Percentiles rank a stretch among this genome's conserved stretches.
These are phyloP conservation scores for Tillus elongatus DNA, from an alignment of 2,888 invertebrate genomes.

Conservation along the genomic window DNA sequence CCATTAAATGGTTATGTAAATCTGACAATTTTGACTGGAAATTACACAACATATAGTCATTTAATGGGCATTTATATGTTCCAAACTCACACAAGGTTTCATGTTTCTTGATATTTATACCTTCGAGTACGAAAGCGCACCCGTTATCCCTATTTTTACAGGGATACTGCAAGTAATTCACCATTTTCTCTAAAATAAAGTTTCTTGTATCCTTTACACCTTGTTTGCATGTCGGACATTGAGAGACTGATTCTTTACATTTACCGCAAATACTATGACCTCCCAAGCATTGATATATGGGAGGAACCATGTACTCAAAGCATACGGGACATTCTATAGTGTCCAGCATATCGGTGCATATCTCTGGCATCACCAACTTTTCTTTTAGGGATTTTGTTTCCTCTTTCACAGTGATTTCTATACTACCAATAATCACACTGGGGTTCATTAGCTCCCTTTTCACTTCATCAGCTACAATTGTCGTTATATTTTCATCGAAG, in stretches of 20 bases:
- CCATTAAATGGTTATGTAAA: constrained; percentile 19
- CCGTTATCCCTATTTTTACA: constrained; percentile 29
- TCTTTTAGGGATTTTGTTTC: neutral
- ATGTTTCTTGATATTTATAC: constrained; percentile 23
- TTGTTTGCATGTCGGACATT: constrained; percentile 32
- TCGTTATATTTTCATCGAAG: neutral
- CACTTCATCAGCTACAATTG: neutral
- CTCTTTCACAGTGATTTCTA: constrained; percentile 4
- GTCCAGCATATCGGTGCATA: constrained; percentile 12
- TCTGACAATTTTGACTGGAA: constrained; percentile 19
- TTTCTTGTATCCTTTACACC: constrained; percentile 30
- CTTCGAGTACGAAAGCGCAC: constrained; percentile 25
- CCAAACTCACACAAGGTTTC: constrained; percentile 19
- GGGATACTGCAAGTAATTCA: constrained; percentile 28
- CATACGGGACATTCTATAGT: constrained; percentile 36
- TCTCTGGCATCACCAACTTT: neutral
- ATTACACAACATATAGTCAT: constrained; percentile 17
- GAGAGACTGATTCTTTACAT: constrained; percentile 25
- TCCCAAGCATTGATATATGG: constrained; percentile 33
- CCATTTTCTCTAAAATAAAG: constrained; percentile 31
- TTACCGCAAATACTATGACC: constrained; percentile 34
- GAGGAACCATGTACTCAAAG: constrained; percentile 34
- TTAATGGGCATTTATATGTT: constrained; percentile 21
- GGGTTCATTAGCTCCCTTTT: constrained; percentile 9
- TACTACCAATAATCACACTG: constrained; percentile 8